A percentile compares a stretch with the other conserved stretches of the same genome.
These are phyloP conservation scores for Bucorvus abyssinicus DNA, from an alignment of 2,797 vertebrate species.

Conservation along the genomic window DNA sequence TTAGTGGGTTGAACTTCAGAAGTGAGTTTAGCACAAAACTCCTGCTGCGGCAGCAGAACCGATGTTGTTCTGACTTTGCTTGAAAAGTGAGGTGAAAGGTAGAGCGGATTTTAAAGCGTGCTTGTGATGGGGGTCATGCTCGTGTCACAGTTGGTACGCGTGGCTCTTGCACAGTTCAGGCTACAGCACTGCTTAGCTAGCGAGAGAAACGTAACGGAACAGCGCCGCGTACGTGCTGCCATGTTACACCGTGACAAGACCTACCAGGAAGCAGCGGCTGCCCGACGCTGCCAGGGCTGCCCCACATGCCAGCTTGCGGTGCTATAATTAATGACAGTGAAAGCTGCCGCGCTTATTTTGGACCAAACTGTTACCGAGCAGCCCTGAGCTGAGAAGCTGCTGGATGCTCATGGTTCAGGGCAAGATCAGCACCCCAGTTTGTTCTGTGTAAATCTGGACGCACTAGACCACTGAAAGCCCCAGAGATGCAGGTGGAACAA, in stretches of 20 bases:
- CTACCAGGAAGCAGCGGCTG: not conserved
- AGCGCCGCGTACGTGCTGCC: fast-evolving
- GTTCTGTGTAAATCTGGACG: not conserved
- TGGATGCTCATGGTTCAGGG: not conserved
- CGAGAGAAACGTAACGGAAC: not conserved
- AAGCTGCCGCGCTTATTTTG: not conserved
- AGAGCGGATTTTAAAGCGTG: not conserved
- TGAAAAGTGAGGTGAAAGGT: not conserved
- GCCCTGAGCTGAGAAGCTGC: not conserved
- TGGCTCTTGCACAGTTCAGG: not conserved
- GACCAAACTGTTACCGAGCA: not conserved
- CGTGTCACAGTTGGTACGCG: fast-evolving
- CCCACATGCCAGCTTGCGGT: not conserved
- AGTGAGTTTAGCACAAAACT: not conserved
- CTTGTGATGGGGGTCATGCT: fast-evolving
- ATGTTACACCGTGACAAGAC: not conserved
- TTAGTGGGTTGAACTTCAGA: not conserved
- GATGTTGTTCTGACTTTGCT: fast-evolving
- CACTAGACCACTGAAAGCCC: not conserved
- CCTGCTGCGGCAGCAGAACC: not conserved
- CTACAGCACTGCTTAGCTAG: not conserved
- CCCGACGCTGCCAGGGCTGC: not conserved
- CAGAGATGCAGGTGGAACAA: not conserved
- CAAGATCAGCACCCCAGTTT: not conserved
- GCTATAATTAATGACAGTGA: not conserved